Base-by-base conservation (phyloP, 1,140 invertebrate genomes). In the Chironomus tepperi region DNA sequence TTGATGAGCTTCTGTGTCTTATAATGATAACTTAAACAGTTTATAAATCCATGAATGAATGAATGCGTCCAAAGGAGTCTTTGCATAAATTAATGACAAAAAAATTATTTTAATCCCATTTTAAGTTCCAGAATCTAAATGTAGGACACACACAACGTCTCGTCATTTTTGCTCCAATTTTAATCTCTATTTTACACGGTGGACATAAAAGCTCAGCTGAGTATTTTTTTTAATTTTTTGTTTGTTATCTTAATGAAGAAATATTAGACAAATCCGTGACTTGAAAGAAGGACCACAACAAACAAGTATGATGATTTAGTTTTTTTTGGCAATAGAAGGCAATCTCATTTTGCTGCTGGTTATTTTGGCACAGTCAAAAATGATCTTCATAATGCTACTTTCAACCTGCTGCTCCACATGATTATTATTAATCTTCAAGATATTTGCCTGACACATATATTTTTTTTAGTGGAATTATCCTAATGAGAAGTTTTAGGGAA, bases 211-310 rank as follows among this genome's bases (percentile, higher is more conserved):
- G 47, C 47, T 57, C 47, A 57, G 47, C n/a, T n/a, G 47, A n/a
- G 47, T 12, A n/a, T n/a, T 34, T 34, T 57, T 57, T 12, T 57
- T n/a, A 5, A 12, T 57, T 47, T n/a, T n/a, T 47, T 47, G 9
- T 47, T 47, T 16, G 64, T 16, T 70, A 7, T 70, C 18, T 18
- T 19, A 70, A 70, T 15, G 9, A 19, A 9, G 18, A 70, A 70
- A 70, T 70, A 70, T 70, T 70, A 70, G 65, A 70, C 65, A 70
- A 70, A 70, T 70, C 65, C 65, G 7, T 8, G 64, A 19, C n/a
- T 70, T 70, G 65, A 18, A 19, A 15, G 47, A 47, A 15, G n/a
- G n/a, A n/a, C 47, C 3, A 57, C 47, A 57, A n/a, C 12, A n/a
- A 57, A n/a, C 47, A 34, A 34, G 24, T 34, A 34, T 34, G 24